Evolutionary conservation across 2,797 vertebrate genomes (phyloP), one percentile per base, ranked within the genome.

Genomic region (Nyctalus aviator): DNA sequence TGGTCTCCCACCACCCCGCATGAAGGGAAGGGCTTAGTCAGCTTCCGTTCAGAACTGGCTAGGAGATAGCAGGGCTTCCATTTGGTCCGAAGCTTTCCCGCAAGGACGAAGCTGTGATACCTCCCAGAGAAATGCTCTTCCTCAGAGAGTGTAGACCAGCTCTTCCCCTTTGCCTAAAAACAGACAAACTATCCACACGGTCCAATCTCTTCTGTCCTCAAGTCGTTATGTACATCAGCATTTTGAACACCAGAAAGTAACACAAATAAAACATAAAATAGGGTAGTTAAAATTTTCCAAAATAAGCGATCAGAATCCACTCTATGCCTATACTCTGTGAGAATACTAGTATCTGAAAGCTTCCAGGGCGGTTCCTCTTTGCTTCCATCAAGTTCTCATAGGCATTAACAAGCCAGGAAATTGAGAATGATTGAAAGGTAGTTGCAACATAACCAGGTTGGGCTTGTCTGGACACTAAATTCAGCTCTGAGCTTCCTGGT

Each of bases 401-500:
- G 77, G 78, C 35, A 83, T 78, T 75, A 53, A 10, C 83, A 32
- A 90, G 57, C 55, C 50, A 81, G 64, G 46, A 92, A 91, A 82
- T 23, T 48, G 68, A 85, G 35, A 44, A n/a, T 90, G 21, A 82
- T 48, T 35, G 25, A 82, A 84, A 93, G 69, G 64, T 69, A 73
- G 88, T 20, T 82, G 14, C 62, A 62, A 85, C 30, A 59, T 53
- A 87, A 72, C n/a, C 53, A 69, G 62, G 68, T 21, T 53, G 69
- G 41, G 21, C 64, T 76, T 21, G 8, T 69, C 73, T 55, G 30
- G 25, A 87, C 71, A 30, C 8, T 48, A 12, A 72, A 69, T 44
- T 94, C 66, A 44, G 13, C 50, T 75, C 75, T 84, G 92, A 94
- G 76, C 35, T 84, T 93, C 77, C 27, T 48, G 23, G 10, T 68